A percentile compares a stretch with the other conserved stretches of the same genome.
Evolutionary conservation across 53 echinoderm and acorn worm species (phyloP).

Genomic region (Holothuria leucospilota): DNA sequence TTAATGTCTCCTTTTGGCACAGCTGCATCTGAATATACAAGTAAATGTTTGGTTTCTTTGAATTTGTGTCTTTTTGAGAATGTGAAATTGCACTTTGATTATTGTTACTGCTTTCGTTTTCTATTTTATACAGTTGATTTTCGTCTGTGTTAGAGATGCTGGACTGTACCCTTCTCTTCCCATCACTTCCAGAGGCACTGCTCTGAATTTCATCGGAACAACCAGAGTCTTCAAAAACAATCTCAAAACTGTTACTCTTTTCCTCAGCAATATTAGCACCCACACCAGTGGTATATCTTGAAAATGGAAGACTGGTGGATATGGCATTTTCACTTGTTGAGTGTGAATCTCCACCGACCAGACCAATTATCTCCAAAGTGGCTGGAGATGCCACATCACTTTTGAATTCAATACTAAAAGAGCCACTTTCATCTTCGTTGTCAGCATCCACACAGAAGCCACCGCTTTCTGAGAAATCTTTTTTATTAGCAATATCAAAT

Average conservation of each 20-base stretch:
- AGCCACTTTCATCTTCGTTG: slow-evolving; percentile 84
- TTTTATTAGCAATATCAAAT: too few species aligned
- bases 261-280: slow-evolving; percentile 14
- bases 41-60: slow-evolving; percentile 72
- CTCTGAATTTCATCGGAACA: slow-evolving; percentile 35
- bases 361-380: not conserved
- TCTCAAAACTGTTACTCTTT: slow-evolving; percentile 68
- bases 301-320: slow-evolving; percentile 55
- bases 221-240: slow-evolving; percentile 80
- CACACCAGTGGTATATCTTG: slow-evolving; percentile 32
- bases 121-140: not conserved
- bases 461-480: not conserved
- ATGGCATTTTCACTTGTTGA: slow-evolving; percentile 1
- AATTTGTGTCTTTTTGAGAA: not conserved
- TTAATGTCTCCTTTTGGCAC: slow-evolving; percentile 92
- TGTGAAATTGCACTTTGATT: slow-evolving; percentile 18
- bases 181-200: not conserved
- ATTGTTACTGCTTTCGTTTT: not conserved
- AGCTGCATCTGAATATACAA: slow-evolving; percentile 99
- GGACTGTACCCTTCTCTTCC: not conserved
- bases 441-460: not conserved
- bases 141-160: not conserved
- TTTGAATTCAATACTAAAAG: slow-evolving; percentile 87
- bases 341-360: not conserved
- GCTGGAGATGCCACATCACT: not conserved